Conservation (phyloP, 2,797 vertebrate species). For the Micrastur ruficollis region DNA sequence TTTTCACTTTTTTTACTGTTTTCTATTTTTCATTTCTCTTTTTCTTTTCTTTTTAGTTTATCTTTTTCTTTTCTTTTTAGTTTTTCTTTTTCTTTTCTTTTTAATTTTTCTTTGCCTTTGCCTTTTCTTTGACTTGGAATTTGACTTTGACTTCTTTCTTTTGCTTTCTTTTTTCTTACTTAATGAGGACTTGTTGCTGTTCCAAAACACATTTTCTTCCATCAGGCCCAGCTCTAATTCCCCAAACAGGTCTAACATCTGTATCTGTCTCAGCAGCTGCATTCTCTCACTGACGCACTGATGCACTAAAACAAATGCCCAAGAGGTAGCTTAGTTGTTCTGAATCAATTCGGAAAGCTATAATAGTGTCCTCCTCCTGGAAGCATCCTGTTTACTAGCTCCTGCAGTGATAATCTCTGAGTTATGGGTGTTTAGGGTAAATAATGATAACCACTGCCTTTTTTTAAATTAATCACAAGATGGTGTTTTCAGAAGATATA, state of each 20-base stretch:
- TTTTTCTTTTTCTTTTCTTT: neutral
- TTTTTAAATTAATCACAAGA: conserved; percentile 42
- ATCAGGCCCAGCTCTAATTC: neutral
- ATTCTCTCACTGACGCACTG: neutral
- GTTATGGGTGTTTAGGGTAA: neutral
- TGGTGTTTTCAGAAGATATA: neutral
- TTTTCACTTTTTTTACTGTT: too few relatives aligned
- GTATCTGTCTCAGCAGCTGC: neutral
- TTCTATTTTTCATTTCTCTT: fast-evolving
- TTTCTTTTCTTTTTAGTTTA: neutral
- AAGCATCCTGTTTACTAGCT: conserved; percentile 18
- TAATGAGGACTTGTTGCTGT: neutral
- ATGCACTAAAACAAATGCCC: neutral
- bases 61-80: neutral
- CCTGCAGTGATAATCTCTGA: conserved; percentile 2
- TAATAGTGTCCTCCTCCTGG: conserved; percentile 6
- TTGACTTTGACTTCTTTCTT: neutral
- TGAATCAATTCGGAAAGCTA: conserved; percentile 2
- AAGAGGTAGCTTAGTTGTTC: neutral
- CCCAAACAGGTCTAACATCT: neutral
- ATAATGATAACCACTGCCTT: neutral
- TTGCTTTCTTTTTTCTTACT: neutral
- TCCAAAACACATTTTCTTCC: conserved; percentile 16
- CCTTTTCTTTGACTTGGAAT: neutral
- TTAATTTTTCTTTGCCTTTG: neutral